Conservation (phyloP, 2,113 vertebrate species). For the Cyanistes caeruleus region DNA sequence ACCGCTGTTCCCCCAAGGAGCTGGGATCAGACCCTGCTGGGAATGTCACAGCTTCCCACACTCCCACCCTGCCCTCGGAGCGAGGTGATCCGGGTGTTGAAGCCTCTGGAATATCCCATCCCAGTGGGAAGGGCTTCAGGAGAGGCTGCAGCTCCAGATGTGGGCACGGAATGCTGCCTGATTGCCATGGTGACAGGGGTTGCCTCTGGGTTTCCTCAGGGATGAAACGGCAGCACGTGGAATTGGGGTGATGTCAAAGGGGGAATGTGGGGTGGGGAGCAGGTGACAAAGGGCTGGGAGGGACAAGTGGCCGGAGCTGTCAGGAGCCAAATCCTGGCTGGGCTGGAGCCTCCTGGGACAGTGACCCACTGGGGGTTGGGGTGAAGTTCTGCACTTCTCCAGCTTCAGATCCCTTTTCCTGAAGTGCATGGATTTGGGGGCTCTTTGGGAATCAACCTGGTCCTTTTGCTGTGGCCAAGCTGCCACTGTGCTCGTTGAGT, state of each 20-base stretch:
- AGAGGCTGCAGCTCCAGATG: not conserved
- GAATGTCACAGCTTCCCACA: not conserved
- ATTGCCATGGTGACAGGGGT: not conserved
- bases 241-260: not conserved
- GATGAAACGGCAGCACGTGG: fast-evolving
- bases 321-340: not conserved
- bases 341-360: not conserved
- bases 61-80: not conserved
- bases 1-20: fast-evolving
- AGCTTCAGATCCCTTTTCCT: not conserved
- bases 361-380: fast-evolving
- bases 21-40: not conserved
- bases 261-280: fast-evolving
- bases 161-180: not conserved
- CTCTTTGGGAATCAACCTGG: not conserved
- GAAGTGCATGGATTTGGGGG: fast-evolving
- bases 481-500: fast-evolving
- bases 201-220: not conserved
- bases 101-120: not conserved
- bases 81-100: fast-evolving
- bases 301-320: not conserved
- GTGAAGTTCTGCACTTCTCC: not conserved
- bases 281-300: too few relatives aligned
- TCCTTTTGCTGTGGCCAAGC: not conserved
- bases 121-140: fast-evolving